Base-by-base conservation (phyloP, 1,140 invertebrate genomes). In the Callitettix versicolor region DNA sequence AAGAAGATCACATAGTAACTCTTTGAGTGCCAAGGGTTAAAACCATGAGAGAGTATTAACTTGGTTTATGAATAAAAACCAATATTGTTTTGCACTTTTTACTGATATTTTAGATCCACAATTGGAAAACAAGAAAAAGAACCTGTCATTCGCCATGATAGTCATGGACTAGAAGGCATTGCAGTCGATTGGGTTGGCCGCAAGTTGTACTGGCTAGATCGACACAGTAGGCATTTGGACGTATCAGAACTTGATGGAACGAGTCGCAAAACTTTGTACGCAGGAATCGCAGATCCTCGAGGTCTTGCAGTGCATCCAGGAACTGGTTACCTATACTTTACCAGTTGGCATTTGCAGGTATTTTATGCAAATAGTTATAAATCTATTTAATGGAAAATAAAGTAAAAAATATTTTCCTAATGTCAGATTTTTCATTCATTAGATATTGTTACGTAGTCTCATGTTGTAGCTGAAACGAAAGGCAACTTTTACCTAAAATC, bases 121-220 rank as follows among this genome's bases (percentile, higher is more conserved):
- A 59, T 67, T 11, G 61, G 60, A 0, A 52, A 47, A 17, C 71
- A 69, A 3, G 72, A 76, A 1, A 84, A 81, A 63, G 90, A 96
- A 72, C 79, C 88, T 0, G 82, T 98, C 0, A 85, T 98, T 11
- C 76, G 89, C 44, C 92, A 98, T 63, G 91, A 97, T 62, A 91
- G 93, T 17, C 85, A 95, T 63, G 93, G 93, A 11, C 73, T 96
- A 14, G 95, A 98, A 76, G 95, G 94, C n/a, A 82, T 99, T 15
- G 86, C 92, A 0, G 79, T 98, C 4, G 96, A 99, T 70, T 99
- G 96, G 96, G 79, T 98, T 22, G 93, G 85, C 5, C 79, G 91
- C 47, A 99, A 99, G 69, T 70, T 99, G 0, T 98, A 98, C 66
- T 98, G 94, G 93, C 72, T 98, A n/a, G 95, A 99, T 67, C 76